Conservation (phyloP, 1,140 invertebrate genomes). For the Chelonus insularis region DNA sequence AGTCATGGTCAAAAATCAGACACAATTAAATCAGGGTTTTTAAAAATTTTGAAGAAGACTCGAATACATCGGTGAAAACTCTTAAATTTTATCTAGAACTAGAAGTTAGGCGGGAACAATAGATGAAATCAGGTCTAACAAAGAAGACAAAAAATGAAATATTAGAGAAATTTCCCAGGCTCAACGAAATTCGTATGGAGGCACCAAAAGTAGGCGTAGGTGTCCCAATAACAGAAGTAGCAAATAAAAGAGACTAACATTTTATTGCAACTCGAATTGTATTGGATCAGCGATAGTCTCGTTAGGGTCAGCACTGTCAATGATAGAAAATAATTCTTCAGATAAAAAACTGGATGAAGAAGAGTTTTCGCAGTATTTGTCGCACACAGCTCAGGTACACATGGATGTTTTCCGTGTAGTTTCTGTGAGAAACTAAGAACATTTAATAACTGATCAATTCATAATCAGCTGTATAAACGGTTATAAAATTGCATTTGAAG, state of each 20-base stretch:
- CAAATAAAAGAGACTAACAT: conserved; percentile 30
- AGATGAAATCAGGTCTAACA: conserved; percentile 27
- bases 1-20: too few relatives aligned
- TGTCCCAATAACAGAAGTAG: conserved; percentile 25
- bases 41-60: conserved; percentile 3
- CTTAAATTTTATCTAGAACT: conserved; percentile 2
- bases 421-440: neutral
- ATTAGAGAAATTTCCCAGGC: conserved; percentile 25
- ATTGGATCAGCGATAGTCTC: conserved; percentile 31
- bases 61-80: neutral
- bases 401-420: conserved; percentile 22
- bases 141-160: conserved; percentile 25
- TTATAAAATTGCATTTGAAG: neutral
- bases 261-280: conserved; percentile 25
- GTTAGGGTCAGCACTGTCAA: conserved; percentile 11
- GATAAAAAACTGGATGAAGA: conserved; percentile 17
- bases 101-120: conserved; percentile 20
- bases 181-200: conserved; percentile 20
- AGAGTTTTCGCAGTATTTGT: conserved; percentile 5
- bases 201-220: conserved; percentile 31
- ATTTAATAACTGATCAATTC: neutral
- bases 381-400: conserved; percentile 16
- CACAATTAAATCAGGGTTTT: neutral
- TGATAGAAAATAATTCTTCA: conserved; percentile 2
- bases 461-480: neutral